A percentile compares a stretch with the other conserved stretches of the same genome.
phyloP scores from a whole-genome alignment of 2,888 invertebrate species.

The Leucoptera coffeella region DNA sequence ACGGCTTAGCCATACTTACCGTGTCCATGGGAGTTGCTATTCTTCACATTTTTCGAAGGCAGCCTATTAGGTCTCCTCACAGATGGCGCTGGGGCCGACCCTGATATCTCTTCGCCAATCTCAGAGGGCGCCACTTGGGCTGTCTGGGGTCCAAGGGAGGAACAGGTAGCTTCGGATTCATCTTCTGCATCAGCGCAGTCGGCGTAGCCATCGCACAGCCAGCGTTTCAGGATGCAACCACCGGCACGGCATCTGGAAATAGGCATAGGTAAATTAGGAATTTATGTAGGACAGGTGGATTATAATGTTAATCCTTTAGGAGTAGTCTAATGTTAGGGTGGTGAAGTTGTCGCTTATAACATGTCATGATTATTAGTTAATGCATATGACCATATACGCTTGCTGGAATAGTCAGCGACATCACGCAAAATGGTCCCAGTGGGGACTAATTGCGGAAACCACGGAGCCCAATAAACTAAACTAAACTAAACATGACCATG shows the following conservation, averaged over 20 bases:
- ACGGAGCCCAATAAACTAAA: too few relatives aligned
- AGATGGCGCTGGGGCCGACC: constrained; percentile 30
- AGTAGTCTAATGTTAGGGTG: too few relatives aligned
- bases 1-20: too few relatives aligned
- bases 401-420: too few relatives aligned
- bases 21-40: neutral
- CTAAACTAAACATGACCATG: too few relatives aligned
- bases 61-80: constrained; percentile 20
- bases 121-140: constrained; percentile 9
- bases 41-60: constrained; percentile 6
- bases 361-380: too few relatives aligned
- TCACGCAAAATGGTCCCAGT: too few relatives aligned
- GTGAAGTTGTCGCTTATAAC: too few relatives aligned
- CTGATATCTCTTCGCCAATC: constrained; percentile 27
- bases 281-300: too few relatives aligned
- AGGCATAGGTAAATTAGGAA: constrained; percentile 1
- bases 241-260: constrained; percentile 25
- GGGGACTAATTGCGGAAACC: too few relatives aligned
- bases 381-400: too few relatives aligned
- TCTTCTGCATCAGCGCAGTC: constrained; percentile 39
- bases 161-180: constrained; percentile 16
- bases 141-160: constrained; percentile 4
- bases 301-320: constrained; percentile 1
- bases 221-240: constrained; percentile 28
- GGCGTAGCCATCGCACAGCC: constrained; percentile 42